phyloP scores from a whole-genome alignment of 2,113 vertebrate genomes.

The Catharus minimus region DNA sequence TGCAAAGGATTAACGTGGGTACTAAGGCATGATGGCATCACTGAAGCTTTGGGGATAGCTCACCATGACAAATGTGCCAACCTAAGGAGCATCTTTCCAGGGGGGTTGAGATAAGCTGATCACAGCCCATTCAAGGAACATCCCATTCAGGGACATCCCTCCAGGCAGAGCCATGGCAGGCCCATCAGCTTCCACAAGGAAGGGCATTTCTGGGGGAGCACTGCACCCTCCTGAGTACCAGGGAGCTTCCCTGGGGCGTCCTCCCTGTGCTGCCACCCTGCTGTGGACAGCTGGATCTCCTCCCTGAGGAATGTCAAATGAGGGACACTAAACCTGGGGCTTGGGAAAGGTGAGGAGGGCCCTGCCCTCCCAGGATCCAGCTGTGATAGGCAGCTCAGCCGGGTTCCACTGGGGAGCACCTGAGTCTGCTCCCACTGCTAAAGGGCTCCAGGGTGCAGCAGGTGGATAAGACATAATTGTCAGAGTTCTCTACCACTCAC shows the following conservation, averaged over 20 bases:
- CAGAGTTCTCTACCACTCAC: background rate
- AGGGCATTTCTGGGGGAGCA: background rate
- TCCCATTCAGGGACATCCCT: too few relatives aligned
- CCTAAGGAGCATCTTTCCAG: too few relatives aligned
- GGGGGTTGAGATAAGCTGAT: too few relatives aligned
- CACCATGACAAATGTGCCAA: too few relatives aligned
- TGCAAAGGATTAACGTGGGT: too few relatives aligned
- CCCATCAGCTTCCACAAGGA: too few relatives aligned
- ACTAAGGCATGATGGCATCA: too few relatives aligned
- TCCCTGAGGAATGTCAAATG: background rate
- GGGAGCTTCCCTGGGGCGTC: background rate
- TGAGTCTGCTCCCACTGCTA: fast-evolving
- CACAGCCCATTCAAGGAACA: too few relatives aligned
- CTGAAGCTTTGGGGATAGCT: too few relatives aligned
- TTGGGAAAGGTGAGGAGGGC: background rate
- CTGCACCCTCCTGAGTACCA: background rate
- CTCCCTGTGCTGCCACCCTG: background rate
- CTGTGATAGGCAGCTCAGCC: background rate
- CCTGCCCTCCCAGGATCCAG: background rate
- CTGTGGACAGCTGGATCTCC: background rate
- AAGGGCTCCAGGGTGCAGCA: background rate
- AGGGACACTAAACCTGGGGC: fast-evolving
- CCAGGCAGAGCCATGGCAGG: too few relatives aligned
- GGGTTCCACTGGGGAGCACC: background rate
- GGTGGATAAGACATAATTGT: background rate